Evolutionary conservation across 2,113 vertebrate genomes (phyloP), one percentile per base, ranked within the genome.

Genomic region (Trichomycterus rosablanca): DNA sequence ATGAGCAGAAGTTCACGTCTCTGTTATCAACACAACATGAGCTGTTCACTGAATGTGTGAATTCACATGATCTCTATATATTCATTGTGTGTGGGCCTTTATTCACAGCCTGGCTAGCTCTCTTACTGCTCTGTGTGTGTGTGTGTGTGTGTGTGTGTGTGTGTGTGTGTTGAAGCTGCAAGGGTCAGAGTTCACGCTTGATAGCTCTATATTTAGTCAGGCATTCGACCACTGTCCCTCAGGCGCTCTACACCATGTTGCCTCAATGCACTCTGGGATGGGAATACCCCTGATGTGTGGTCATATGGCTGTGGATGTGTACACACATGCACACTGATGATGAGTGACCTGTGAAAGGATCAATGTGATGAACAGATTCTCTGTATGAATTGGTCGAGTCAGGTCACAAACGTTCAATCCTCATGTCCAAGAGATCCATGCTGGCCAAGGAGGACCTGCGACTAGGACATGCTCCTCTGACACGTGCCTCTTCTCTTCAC

Each of bases 191-290:
- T 58, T 58, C 4, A 44, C 9, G 12, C 46, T 58, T 28, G 42
- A 46, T 66, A 30, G 15, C 53, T 59, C 59, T 59, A 72, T 54
- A 67, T 67, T 67, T 72, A 63, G 59, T 42, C 37, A 46, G 43
- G 18, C 49, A 15, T 18, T 65, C 5, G 12, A 59, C 42, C 61
- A 40, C 39, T 24, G 30, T 16, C 63, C 51, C 64, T 63, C 32
- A 59, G 59, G 69, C 52, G 30, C 37, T 15, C 23, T 18, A 40
- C 7, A 48, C 42, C 32, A 20, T 14, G 3, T 9, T 32, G 39
- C 35, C 18, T 60, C 46, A 67, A 2, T 63, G 53, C 54, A 67
- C 54, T 49, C 46, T 58, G 58, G 52, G 56, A 35, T 42, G 48
- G 68, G 32, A 72, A 57, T 23, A 51, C 63, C 40, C 43, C 15